A percentile compares a stretch with the other conserved stretches of the same genome.
phyloP scores from a whole-genome alignment of 2,888 invertebrate genomes.

The Acanthacorydalis orientalis region DNA sequence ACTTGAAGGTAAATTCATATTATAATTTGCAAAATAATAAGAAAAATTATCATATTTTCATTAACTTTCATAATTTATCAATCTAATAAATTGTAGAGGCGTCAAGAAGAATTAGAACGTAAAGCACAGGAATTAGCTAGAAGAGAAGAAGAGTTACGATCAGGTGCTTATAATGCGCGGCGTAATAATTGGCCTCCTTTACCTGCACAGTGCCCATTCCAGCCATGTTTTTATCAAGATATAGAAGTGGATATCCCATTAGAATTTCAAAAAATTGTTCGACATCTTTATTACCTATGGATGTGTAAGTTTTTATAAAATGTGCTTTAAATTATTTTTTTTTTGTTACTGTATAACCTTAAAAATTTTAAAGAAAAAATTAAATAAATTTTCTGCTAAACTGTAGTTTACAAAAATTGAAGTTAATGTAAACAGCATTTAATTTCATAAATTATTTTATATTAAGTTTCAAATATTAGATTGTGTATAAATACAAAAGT shows the following conservation, averaged over 20 bases:
- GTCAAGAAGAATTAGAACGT: conserved; percentile 79
- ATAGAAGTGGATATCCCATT: conserved; percentile 96
- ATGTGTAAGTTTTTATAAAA: conserved; percentile 57
- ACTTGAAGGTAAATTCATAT: background rate
- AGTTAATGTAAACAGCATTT: too few species aligned
- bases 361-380: too few species aligned
- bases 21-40: too few species aligned
- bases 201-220: conserved; percentile 80
- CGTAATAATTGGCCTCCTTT: conserved; percentile 98
- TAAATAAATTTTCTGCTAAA: too few species aligned
- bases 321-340: too few species aligned
- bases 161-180: conserved; percentile 41
- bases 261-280: conserved; percentile 93
- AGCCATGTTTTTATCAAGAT: conserved; percentile 99
- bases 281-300: conserved; percentile 91
- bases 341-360: too few species aligned
- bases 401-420: too few species aligned
- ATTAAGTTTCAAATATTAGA: too few species aligned
- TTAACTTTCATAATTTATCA: conserved; percentile 6
- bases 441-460: too few species aligned
- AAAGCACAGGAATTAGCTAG: conserved; percentile 80
- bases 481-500: too few species aligned
- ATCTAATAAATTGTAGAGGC: conserved; percentile 34
- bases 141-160: conserved; percentile 70
- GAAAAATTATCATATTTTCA: background rate